Conservation (phyloP, 2,888 invertebrate species). For the Anthrax anthrax region DNA sequence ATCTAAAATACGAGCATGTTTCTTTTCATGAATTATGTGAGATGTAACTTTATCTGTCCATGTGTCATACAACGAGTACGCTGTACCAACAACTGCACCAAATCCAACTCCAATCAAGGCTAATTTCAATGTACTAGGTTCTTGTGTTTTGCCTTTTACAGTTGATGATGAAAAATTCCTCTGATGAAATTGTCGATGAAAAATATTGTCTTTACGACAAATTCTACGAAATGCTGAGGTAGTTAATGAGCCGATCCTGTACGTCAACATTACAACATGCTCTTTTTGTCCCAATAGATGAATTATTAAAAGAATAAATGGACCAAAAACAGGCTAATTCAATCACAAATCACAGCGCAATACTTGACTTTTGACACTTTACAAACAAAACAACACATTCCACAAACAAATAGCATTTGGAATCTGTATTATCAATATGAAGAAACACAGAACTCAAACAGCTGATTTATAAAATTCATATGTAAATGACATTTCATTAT, state of each 20-base stretch:
- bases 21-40: conserved; percentile 32
- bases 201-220: not conserved
- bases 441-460: too few relatives aligned
- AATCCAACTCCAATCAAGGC: conserved; percentile 44
- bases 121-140: conserved; percentile 34
- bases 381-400: too few relatives aligned
- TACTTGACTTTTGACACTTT: too few relatives aligned
- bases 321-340: too few relatives aligned
- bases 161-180: conserved; percentile 8
- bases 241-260: not conserved
- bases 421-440: too few relatives aligned
- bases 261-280: not conserved
- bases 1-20: conserved; percentile 28
- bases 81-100: conserved; percentile 42
- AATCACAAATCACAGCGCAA: too few relatives aligned
- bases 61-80: conserved; percentile 31
- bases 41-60: conserved; percentile 19
- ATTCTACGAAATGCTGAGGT: not conserved
- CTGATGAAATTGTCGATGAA: not conserved
- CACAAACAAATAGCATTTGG: too few relatives aligned
- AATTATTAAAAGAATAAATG: too few relatives aligned
- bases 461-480: too few relatives aligned
- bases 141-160: conserved; percentile 1
- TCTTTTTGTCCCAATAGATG: too few relatives aligned
- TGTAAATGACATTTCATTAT: too few relatives aligned